Evolutionary conservation across 2,113 vertebrate species (phyloP).

Genomic region (Hirundichthys speculiger): DNA sequence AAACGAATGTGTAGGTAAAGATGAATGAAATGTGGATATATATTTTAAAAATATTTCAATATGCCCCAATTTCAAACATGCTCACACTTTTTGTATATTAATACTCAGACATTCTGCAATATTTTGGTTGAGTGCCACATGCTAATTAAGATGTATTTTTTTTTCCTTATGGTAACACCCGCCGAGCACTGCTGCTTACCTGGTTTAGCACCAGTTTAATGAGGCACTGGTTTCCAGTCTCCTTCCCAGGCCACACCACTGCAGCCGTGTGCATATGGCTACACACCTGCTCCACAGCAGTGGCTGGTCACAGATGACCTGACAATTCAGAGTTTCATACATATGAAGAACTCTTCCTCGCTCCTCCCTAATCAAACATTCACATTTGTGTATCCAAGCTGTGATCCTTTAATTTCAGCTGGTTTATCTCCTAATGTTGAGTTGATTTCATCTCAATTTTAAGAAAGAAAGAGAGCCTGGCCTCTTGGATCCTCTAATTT

Average conservation of each 20-base stretch:
- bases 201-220: constrained; percentile 49
- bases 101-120: constrained; percentile 7
- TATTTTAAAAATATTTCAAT: background rate
- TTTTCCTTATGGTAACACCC: constrained; percentile 10
- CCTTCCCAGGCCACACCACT: constrained; percentile 15
- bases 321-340: constrained; percentile 63
- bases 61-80: constrained; percentile 15
- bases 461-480: constrained; percentile 32
- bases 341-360: background rate
- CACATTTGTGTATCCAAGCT: constrained; percentile 2
- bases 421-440: constrained; percentile 4
- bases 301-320: constrained; percentile 89
- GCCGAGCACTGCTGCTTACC: constrained; percentile 40
- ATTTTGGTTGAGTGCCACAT: constrained; percentile 14
- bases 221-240: constrained; percentile 39
- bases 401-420: constrained; percentile 5
- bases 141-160: constrained; percentile 5
- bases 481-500: constrained; percentile 43
- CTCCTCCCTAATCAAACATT: background rate
- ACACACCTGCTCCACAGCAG: constrained; percentile 83
- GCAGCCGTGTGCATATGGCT: constrained; percentile 69
- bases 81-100: constrained; percentile 2
- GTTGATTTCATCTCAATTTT: constrained; percentile 20
- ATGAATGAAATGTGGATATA: background rate
- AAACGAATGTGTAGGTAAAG: constrained; percentile 20